A percentile compares a stretch with the other conserved stretches of the same genome.
Conservation (phyloP, 2,113 vertebrate species). For the Xyliphius kryptos region DNA sequence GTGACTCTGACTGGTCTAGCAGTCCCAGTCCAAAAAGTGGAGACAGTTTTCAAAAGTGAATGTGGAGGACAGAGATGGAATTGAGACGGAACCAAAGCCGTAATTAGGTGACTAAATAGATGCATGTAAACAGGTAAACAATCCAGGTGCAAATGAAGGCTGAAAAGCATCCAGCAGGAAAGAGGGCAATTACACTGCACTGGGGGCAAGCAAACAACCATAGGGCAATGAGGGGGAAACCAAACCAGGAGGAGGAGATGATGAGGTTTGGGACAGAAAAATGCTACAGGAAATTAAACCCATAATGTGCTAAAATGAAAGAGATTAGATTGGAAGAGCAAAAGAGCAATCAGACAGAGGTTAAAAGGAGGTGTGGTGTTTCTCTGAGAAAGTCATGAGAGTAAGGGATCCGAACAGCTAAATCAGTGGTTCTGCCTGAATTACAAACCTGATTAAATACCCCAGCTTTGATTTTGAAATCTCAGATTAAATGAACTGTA, state of each 20-base stretch:
- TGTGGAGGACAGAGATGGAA: background rate
- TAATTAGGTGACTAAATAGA: background rate
- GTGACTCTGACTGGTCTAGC: too few species aligned
- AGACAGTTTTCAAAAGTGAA: conserved; percentile 58
- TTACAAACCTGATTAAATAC: background rate
- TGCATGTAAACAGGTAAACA: conserved; percentile 23
- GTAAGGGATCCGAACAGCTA: conserved; percentile 14
- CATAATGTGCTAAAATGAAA: conserved; percentile 26
- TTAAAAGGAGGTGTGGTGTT: background rate
- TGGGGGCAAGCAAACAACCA: conserved; percentile 70
- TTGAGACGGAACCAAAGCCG: background rate
- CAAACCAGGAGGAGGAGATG: conserved; percentile 10
- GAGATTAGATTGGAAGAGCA: background rate
- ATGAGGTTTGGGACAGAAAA: background rate
- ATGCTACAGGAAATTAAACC: conserved; percentile 28
- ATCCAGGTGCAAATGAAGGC: conserved; percentile 51
- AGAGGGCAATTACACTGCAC: conserved; percentile 53
- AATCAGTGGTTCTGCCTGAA: conserved; percentile 83
- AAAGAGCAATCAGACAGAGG: background rate
- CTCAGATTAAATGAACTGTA: too few species aligned
- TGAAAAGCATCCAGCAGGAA: background rate
- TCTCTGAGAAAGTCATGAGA: background rate
- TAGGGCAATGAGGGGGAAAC: conserved; percentile 22
- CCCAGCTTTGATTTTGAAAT: too few species aligned
- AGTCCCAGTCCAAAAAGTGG: conserved; percentile 48